Percentiles rank a stretch among this genome's conserved stretches.
Conservation (phyloP, 2,113 vertebrate species). For the Oncorhynchus masou region DNA sequence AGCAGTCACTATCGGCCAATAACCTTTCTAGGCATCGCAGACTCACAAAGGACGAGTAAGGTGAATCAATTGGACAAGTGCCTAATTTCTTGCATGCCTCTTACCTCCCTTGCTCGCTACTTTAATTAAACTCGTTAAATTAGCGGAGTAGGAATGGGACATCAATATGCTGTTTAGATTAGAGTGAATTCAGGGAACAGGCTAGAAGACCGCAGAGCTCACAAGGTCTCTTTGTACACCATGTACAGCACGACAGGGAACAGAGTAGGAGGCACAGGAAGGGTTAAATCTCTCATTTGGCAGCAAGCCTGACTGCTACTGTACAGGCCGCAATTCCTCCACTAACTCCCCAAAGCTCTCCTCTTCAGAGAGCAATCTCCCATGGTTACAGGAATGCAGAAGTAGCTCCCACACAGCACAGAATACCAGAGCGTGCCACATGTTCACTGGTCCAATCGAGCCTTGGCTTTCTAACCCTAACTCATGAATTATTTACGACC, state of each 20-base stretch:
- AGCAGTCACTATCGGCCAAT: slow-evolving; percentile 10
- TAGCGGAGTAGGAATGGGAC: neutral
- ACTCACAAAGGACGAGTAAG: neutral
- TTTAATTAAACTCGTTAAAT: neutral
- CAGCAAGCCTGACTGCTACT: slow-evolving; percentile 9
- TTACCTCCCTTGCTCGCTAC: neutral
- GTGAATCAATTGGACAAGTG: neutral
- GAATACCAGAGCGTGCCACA: slow-evolving; percentile 52
- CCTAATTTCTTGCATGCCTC: neutral
- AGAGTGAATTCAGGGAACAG: neutral
- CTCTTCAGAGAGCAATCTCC: slow-evolving; percentile 25
- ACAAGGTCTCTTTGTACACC: no score
- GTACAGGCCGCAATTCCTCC: slow-evolving; percentile 26
- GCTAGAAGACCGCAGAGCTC: no score
- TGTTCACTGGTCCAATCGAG: slow-evolving; percentile 51
- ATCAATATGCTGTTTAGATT: slow-evolving; percentile 8
- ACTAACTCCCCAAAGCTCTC: slow-evolving; percentile 20
- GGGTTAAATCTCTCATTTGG: slow-evolving; percentile 41
- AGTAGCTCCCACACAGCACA: neutral
- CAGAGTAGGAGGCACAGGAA: neutral
- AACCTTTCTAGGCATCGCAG: no score
- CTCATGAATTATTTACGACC: slow-evolving; percentile 67
- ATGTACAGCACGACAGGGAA: no score
- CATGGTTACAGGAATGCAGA: slow-evolving; percentile 29
- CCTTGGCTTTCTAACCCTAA: slow-evolving; percentile 31